A percentile compares a stretch with the other conserved stretches of the same genome.
Evolutionary conservation across 2,797 vertebrate species (phyloP).

Genomic region (Erethizon dorsatum): DNA sequence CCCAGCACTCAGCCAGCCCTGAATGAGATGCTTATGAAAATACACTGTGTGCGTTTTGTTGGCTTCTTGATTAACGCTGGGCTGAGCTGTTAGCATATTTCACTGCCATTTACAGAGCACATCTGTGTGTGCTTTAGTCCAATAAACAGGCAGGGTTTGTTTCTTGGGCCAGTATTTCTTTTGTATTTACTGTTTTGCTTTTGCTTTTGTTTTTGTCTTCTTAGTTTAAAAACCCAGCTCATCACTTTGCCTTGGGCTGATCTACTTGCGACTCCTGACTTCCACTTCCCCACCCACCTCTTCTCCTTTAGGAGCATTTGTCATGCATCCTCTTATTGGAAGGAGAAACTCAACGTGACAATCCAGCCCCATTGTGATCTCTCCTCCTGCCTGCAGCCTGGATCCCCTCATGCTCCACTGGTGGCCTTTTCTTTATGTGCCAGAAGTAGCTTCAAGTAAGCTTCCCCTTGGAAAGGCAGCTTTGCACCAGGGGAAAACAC

Average conservation of each 20-base stretch:
- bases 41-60: fast-evolving
- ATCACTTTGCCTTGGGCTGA: background rate
- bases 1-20: background rate
- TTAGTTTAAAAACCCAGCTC: background rate
- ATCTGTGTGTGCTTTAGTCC: slow-evolving; percentile 39
- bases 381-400: background rate
- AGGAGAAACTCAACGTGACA: background rate
- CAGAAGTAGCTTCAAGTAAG: background rate
- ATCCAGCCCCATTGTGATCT: background rate
- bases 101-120: slow-evolving; percentile 35
- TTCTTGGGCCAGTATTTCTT: slow-evolving; percentile 54
- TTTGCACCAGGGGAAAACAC: background rate
- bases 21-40: background rate
- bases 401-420: background rate
- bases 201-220: background rate
- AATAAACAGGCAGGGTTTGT: slow-evolving; percentile 16
- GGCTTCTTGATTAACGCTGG: background rate
- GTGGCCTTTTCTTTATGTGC: background rate
- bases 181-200: slow-evolving; percentile 52
- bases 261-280: background rate
- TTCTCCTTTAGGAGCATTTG: background rate
- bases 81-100: background rate
- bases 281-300: background rate
- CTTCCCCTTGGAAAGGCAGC: background rate
- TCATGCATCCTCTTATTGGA: background rate